Percentiles rank a stretch among this genome's conserved stretches.
phyloP scores from a whole-genome alignment of 1,140 invertebrate species.

The Aphidius ervi region DNA sequence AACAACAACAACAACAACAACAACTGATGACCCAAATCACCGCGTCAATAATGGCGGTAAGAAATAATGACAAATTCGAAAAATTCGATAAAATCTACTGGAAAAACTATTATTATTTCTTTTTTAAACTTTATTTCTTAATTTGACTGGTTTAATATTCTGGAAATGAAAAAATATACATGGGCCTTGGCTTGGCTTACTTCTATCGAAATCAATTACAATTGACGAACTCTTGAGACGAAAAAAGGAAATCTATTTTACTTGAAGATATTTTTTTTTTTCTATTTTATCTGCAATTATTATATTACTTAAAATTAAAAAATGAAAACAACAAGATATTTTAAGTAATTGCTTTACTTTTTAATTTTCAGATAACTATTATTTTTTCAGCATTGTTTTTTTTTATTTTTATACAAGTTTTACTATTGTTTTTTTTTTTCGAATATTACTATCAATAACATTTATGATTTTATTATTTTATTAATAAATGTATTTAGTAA shows the following conservation, averaged over 20 bases:
- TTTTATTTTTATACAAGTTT: too few relatives aligned
- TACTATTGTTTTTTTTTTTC: too few relatives aligned
- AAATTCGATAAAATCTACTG: slow-evolving; percentile 22
- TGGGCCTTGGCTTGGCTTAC: not conserved
- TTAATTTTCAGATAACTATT: too few relatives aligned
- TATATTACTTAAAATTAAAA: too few relatives aligned
- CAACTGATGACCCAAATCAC: not conserved
- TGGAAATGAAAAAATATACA: too few relatives aligned
- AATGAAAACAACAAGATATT: too few relatives aligned
- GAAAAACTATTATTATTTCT: slow-evolving; percentile 23
- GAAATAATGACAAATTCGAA: slow-evolving; percentile 5
- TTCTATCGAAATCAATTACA: not conserved
- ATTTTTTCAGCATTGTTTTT: too few relatives aligned
- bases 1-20: slow-evolving; percentile 8
- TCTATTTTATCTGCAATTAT: not conserved
- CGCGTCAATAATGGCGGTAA: slow-evolving; percentile 12
- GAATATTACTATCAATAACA: too few relatives aligned
- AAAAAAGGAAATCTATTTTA: not conserved
- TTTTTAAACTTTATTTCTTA: slow-evolving; percentile 17
- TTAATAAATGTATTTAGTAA: too few relatives aligned
- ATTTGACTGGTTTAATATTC: not conserved
- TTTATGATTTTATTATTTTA: too few relatives aligned
- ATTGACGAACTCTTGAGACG: not conserved
- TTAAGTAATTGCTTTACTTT: too few relatives aligned
- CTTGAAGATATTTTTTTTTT: slow-evolving; percentile 8